Base-by-base conservation (phyloP, 2,113 vertebrate genomes). In the Engraulis encrasicolus region DNA sequence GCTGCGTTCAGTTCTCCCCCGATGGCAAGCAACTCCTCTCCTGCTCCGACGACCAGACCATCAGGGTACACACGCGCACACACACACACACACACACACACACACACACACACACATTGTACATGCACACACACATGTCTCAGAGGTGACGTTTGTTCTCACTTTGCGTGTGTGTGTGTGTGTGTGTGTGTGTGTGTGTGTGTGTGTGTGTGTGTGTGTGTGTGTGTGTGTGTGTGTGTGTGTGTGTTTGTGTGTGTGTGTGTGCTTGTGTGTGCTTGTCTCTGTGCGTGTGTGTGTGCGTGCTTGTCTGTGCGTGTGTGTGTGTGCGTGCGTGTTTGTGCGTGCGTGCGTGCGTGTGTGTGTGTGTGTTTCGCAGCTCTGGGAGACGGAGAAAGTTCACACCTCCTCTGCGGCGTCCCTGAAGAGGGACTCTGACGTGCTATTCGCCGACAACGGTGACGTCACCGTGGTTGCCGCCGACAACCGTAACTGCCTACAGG, bases 21-120 rank as follows among this genome's bases (percentile, higher is more conserved):
- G 96, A 98, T 80, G 98, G 97, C 78, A 96, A 97, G 34, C 95
- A 95, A 19, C 96, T 99, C 90, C 94, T 99, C 81, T 99, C 98
- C 34, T 97, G 96, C 83, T 99, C 98, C n/a, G 96, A 99, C 85
- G 98, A 99, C 88, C 96, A 98, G 86, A 99, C 97, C 79, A 91
- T 99, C 89, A 95, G 97, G 34, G 98, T 99, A 91, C 6, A 2
- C 9, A 31, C 58, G 31, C 58, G 31, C 58, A 23, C 58, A 66
- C 58, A 23, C 58, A 27, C 23, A 61, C 20, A n/a, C 23, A 27
- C n/a, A n/a, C 23, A 27, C 58, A 27, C 58, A 61, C 58, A 61
- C 58, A n/a, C 54, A 61, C 54, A 61, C 54, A 61, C 54, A 61
- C 54, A 61, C 54, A 61, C 54, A 61, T 9, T n/a, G n/a, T n/a